Conservation (phyloP, 1,140 invertebrate species). For the Heliconius eleuchia region DNA sequence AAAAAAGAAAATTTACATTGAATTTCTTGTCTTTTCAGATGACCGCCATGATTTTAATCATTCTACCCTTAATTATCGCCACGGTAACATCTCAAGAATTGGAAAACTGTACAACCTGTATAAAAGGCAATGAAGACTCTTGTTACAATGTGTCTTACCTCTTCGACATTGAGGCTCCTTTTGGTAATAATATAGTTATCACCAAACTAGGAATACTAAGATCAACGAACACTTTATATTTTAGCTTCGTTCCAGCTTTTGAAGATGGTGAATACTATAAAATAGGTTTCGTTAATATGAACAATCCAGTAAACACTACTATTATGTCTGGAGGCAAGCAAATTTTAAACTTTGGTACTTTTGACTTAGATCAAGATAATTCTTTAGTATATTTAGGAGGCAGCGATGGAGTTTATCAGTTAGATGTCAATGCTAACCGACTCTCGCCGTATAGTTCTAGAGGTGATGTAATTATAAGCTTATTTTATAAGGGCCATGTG, state of each 20-base stretch:
- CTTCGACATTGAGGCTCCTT: constrained; percentile 63
- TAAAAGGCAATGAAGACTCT: constrained; percentile 44
- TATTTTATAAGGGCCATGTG: constrained; percentile 65
- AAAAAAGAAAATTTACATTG: too few relatives aligned
- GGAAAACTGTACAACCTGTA: constrained; percentile 50
- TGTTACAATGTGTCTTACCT: constrained; percentile 63
- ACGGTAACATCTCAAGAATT: constrained; percentile 10
- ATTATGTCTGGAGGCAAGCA: constrained; percentile 51
- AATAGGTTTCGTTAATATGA: constrained; percentile 61
- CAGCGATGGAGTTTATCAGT: constrained; percentile 56
- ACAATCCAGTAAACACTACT: constrained; percentile 42
- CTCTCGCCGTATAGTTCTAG: constrained; percentile 57
- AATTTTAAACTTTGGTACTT: constrained; percentile 66
- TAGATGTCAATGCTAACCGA: constrained; percentile 51
- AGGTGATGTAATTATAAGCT: constrained; percentile 55
- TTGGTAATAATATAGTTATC: constrained; percentile 59
- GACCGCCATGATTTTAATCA: constrained; percentile 12
- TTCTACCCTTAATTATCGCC: constrained; percentile 19
- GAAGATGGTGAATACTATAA: constrained; percentile 65
- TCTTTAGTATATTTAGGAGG: constrained; percentile 63
- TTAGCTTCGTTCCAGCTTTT: constrained; percentile 63
- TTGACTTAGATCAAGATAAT: constrained; percentile 66
- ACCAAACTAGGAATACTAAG: constrained; percentile 57
- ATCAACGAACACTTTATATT: constrained; percentile 59
- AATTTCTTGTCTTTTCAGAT: constrained; percentile 29